A percentile compares a stretch with the other conserved stretches of the same genome.
Conservation (phyloP, 2,113 vertebrate species). For the Macrotis lagotis region DNA sequence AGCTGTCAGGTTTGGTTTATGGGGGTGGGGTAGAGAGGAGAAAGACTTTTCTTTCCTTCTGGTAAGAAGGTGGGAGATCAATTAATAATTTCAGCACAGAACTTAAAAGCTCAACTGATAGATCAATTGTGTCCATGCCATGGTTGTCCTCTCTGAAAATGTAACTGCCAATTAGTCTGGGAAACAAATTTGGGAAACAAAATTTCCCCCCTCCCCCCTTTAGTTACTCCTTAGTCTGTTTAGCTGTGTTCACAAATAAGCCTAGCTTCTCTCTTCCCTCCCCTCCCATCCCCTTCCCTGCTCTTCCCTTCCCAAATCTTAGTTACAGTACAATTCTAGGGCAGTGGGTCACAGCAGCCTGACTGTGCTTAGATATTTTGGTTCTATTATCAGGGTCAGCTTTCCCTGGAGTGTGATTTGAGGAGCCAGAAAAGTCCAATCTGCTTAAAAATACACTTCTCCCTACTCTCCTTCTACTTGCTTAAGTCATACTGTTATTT, state of each 20-base stretch:
- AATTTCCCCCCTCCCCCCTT: not conserved
- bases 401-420: not conserved
- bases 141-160: not conserved
- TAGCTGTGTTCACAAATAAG: not conserved
- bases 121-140: not conserved
- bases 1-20: not conserved
- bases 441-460: not conserved
- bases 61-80: not conserved
- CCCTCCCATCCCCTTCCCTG: not conserved
- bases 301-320: not conserved
- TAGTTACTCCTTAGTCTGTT: not conserved
- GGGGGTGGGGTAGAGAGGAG: not conserved
- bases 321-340: not conserved
- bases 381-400: not conserved
- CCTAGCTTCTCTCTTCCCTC: not conserved
- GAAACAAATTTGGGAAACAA: not conserved
- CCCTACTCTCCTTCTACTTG: not conserved
- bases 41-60: not conserved
- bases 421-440: not conserved
- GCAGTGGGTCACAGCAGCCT: not conserved
- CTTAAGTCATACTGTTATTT: conserved; percentile 9
- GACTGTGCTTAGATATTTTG: not conserved
- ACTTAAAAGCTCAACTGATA: not conserved
- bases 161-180: not conserved
- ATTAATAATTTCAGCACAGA: not conserved